Evolutionary conservation across 2,113 vertebrate species (phyloP).

Genomic region (Ammodytes marinus): DNA sequence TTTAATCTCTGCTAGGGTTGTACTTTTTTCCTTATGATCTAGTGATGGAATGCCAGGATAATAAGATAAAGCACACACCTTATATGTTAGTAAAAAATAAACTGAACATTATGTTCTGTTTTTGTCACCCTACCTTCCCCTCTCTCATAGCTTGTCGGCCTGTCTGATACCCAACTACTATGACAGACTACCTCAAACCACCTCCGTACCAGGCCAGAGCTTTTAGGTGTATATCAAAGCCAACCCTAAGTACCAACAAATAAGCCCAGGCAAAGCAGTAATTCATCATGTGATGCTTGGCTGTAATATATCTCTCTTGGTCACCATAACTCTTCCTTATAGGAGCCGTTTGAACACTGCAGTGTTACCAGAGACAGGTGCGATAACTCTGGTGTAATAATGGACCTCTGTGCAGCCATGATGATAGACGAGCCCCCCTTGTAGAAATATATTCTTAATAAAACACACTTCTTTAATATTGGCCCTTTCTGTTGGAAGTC

Average conservation of each 20-base stretch:
- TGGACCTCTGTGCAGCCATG: slow-evolving; percentile 69
- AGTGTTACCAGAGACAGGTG: slow-evolving; percentile 75
- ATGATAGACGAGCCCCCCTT: slow-evolving; percentile 74
- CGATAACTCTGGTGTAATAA: slow-evolving; percentile 82
- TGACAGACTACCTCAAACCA: slow-evolving; percentile 66
- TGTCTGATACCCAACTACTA: slow-evolving; percentile 43
- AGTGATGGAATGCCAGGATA: slow-evolving; percentile 15
- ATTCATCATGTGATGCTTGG: slow-evolving; percentile 77
- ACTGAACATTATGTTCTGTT: slow-evolving; percentile 12
- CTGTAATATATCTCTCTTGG: slow-evolving; percentile 78
- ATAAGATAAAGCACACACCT: slow-evolving; percentile 1
- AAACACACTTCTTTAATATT: slow-evolving; percentile 65
- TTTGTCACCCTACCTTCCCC: background rate
- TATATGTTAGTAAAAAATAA: slow-evolving; percentile 12
- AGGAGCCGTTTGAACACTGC: slow-evolving; percentile 77
- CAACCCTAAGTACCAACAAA: slow-evolving; percentile 75
- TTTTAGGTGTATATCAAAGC: slow-evolving; percentile 74
- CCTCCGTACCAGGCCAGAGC: slow-evolving; percentile 50
- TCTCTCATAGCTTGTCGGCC: slow-evolving; percentile 30
- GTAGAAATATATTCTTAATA: slow-evolving; percentile 73
- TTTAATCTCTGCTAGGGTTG: background rate
- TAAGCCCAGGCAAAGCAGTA: slow-evolving; percentile 71
- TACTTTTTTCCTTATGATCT: background rate
- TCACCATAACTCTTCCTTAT: slow-evolving; percentile 80
- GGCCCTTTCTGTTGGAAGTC: slow-evolving; percentile 35